phyloP scores from a whole-genome alignment of 2,113 vertebrate genomes.

The Phalacrocorax carbo region DNA sequence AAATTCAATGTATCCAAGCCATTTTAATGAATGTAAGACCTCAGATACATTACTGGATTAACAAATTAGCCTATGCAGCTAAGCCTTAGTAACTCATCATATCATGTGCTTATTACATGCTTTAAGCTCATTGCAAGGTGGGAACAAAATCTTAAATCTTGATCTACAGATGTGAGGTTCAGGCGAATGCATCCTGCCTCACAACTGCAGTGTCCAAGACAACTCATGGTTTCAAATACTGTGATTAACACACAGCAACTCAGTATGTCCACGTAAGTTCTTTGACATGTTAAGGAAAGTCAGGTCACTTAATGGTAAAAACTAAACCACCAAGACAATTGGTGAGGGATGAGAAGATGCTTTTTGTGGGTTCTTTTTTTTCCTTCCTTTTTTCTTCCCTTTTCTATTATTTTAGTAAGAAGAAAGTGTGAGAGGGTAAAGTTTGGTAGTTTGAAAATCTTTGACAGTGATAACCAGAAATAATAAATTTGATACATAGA shows the following conservation, averaged over 20 bases:
- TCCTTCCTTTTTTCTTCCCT: background rate
- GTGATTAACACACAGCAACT: background rate
- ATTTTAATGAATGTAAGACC: background rate
- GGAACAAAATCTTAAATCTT: background rate
- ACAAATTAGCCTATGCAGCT: background rate
- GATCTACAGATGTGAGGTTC: background rate
- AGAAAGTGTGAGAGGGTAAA: background rate
- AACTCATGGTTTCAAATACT: background rate
- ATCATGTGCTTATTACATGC: background rate
- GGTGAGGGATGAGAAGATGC: background rate
- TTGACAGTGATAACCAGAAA: background rate
- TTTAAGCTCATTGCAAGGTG: background rate
- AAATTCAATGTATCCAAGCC: background rate
- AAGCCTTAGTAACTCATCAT: background rate
- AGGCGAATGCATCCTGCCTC: background rate
- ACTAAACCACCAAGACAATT: background rate
- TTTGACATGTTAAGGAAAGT: background rate
- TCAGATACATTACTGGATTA: background rate
- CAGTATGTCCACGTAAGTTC: fast-evolving
- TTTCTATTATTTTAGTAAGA: background rate
- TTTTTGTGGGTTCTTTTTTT: background rate
- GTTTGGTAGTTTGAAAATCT: background rate
- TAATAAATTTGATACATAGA: background rate
- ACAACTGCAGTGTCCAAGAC: fast-evolving
- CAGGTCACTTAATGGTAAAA: background rate